Conservation (phyloP, 1,140 invertebrate species). For the Drosophila takahashii region DNA sequence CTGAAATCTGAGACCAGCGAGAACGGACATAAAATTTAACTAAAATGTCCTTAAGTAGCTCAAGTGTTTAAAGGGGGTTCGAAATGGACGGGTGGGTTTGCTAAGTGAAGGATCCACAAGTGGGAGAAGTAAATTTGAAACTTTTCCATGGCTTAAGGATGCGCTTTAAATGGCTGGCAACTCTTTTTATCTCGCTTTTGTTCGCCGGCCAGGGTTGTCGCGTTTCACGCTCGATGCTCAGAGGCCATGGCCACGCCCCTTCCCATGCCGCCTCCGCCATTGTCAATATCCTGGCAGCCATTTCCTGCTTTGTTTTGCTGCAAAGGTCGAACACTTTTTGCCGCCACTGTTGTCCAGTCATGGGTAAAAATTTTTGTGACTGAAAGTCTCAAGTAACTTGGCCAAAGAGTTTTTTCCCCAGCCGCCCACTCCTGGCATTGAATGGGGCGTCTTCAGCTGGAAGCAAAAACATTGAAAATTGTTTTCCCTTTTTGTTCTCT, state of each 20-base stretch:
- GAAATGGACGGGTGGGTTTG: constrained; percentile 4
- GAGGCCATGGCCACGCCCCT: constrained; percentile 43
- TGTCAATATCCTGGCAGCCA: constrained; percentile 75
- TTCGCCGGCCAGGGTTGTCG: constrained; percentile 34
- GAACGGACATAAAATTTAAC: constrained; percentile 75
- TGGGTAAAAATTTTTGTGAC: constrained; percentile 67
- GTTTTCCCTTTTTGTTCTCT: constrained; percentile 60
- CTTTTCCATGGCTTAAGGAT: constrained; percentile 46
- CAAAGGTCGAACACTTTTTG: constrained; percentile 65
- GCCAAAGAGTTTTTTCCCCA: constrained; percentile 50
- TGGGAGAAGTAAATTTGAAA: constrained; percentile 43
- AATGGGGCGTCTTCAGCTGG: constrained; percentile 74
- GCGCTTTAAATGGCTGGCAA: constrained; percentile 34
- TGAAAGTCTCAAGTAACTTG: constrained; percentile 57
- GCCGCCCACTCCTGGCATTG: constrained; percentile 60
- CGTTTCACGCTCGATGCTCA: constrained; percentile 65
- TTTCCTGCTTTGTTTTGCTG: constrained; percentile 70
- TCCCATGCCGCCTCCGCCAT: constrained; percentile 33
- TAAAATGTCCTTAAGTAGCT: constrained; percentile 78
- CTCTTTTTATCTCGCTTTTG: constrained; percentile 5
- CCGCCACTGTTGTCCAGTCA: constrained; percentile 66
- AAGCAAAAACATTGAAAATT: constrained; percentile 82
- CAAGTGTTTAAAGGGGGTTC: constrained; percentile 19
- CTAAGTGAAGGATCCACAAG: constrained; percentile 58
- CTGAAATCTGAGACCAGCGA: constrained; percentile 51